phyloP scores from a whole-genome alignment of 2,888 invertebrate genomes.

The Athetis lepigone region DNA sequence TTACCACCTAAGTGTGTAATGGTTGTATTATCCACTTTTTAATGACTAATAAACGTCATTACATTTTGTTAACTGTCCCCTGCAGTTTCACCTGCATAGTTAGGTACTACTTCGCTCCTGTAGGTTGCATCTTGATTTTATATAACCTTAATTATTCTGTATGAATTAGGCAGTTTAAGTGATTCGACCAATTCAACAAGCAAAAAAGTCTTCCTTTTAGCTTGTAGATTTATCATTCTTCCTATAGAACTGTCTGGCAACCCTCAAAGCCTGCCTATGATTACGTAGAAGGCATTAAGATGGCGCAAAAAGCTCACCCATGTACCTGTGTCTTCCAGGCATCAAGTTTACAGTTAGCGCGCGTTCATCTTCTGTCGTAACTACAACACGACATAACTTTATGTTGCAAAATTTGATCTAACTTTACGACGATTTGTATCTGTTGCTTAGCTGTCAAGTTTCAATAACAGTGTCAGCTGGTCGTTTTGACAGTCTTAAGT shows the following conservation, averaged over 20 bases:
- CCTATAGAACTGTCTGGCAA: slow-evolving; percentile 4
- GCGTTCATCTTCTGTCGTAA: slow-evolving; percentile 45
- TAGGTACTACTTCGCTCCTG: no score
- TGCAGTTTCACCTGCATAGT: no score
- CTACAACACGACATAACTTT: slow-evolving; percentile 41
- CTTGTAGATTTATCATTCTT: slow-evolving; percentile 1
- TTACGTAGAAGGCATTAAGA: slow-evolving; percentile 52
- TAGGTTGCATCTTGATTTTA: no score
- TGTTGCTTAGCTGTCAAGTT: neutral
- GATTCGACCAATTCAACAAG: no score
- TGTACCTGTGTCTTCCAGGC: slow-evolving; percentile 29
- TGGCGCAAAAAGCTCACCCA: slow-evolving; percentile 48
- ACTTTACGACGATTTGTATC: slow-evolving; percentile 2
- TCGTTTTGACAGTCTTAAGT: neutral
- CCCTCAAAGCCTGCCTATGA: slow-evolving; percentile 26
- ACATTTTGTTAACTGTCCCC: no score
- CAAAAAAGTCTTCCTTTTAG: no score
- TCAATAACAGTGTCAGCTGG: no score
- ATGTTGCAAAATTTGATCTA: slow-evolving; percentile 20
- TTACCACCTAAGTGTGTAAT: no score
- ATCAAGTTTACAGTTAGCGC: slow-evolving; percentile 58
- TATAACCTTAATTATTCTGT: no score
- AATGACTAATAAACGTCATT: no score
- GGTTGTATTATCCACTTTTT: no score
- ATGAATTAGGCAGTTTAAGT: no score